Evolutionary conservation across 2,888 invertebrate genomes (phyloP).

Genomic region (Megastigmus dorsalis): DNA sequence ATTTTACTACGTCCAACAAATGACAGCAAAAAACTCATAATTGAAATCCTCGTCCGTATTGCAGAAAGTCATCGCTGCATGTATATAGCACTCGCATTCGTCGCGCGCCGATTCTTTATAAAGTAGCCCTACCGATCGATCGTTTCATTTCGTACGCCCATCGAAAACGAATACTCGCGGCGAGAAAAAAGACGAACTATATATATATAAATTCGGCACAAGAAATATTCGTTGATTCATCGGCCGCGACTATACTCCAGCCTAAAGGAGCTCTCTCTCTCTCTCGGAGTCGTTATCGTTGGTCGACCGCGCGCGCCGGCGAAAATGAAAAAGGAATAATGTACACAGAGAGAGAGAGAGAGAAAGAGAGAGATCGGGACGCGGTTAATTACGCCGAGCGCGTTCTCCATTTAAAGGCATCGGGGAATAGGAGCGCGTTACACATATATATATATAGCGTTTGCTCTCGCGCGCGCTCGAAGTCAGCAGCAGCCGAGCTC

Average conservation of each 20-base stretch:
- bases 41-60: constrained; percentile 12
- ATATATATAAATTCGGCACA: constrained; percentile 29
- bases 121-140: constrained; percentile 9
- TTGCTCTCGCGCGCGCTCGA: not conserved
- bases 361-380: not conserved
- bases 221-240: constrained; percentile 28
- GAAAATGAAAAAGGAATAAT: constrained; percentile 33
- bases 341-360: not conserved
- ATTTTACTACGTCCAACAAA: constrained; percentile 4
- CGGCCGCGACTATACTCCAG: not conserved
- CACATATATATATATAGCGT: no score
- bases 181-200: not conserved
- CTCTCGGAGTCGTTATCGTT: constrained; percentile 11
- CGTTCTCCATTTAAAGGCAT: constrained; percentile 38
- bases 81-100: constrained; percentile 9
- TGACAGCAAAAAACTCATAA: constrained; percentile 28
- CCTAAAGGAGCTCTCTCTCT: not conserved
- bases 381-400: constrained; percentile 40
- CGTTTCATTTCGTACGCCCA: constrained; percentile 2
- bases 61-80: constrained; percentile 26
- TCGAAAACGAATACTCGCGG: no score
- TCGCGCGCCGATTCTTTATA: not conserved
- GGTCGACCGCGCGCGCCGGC: not conserved
- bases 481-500: no score
- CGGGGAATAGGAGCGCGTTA: not conserved